Percentiles rank a stretch among this genome's conserved stretches.
These are phyloP conservation scores for Spodoptera littoralis DNA, from an alignment of 2,888 invertebrate genomes.

Conservation along the genomic window DNA sequence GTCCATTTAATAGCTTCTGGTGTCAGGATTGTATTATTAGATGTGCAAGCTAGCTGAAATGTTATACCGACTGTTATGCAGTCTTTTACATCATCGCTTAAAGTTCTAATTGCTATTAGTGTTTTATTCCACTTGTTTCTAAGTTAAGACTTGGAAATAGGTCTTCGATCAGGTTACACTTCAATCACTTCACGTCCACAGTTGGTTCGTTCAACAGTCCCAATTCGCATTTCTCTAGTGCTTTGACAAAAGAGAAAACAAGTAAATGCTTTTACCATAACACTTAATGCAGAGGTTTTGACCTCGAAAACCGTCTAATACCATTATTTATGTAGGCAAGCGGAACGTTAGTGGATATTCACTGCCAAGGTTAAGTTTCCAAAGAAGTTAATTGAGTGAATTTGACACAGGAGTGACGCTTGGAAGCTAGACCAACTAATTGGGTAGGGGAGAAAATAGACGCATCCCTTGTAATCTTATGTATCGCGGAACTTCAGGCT, in stretches of 20 bases:
- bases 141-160: not conserved
- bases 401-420: slow-evolving; percentile 7
- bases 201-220: slow-evolving; percentile 1
- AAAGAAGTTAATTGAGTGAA: slow-evolving; percentile 17
- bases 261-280: slow-evolving; percentile 30
- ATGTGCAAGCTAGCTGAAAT: too few relatives aligned
- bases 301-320: slow-evolving; percentile 15
- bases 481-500: not conserved
- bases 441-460: slow-evolving; percentile 5
- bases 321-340: slow-evolving; percentile 19
- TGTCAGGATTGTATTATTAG: too few relatives aligned
- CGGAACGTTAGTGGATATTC: slow-evolving; percentile 22
- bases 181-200: slow-evolving; percentile 9
- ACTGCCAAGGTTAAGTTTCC: slow-evolving; percentile 26
- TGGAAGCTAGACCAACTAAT: slow-evolving; percentile 4
- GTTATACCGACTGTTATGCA: too few relatives aligned
- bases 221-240: not conserved
- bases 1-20: too few relatives aligned
- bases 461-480: not conserved
- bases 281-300: slow-evolving; percentile 31
- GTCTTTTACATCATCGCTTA: too few relatives aligned
- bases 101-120: too few relatives aligned
- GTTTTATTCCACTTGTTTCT: too few relatives aligned
- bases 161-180: slow-evolving; percentile 1
- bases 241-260: slow-evolving; percentile 14